A percentile compares a stretch with the other conserved stretches of the same genome.
These are phyloP conservation scores for Heliornis fulica DNA, from an alignment of 2,113 vertebrate genomes.

Conservation along the genomic window DNA sequence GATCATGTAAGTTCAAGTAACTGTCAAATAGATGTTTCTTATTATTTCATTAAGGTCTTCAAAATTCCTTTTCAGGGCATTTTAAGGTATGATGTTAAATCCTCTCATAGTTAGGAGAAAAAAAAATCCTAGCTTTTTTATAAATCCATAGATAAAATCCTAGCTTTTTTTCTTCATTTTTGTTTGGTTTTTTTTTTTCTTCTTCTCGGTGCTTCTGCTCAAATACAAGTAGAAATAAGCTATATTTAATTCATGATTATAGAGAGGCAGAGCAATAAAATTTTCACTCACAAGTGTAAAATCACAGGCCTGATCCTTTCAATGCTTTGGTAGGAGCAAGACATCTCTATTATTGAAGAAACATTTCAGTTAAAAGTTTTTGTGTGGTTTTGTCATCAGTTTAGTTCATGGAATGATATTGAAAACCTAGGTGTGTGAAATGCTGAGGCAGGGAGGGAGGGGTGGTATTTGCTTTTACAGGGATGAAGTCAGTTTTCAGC, in stretches of 20 bases:
- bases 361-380: neutral
- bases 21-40: neutral
- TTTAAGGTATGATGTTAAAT: neutral
- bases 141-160: too few relatives aligned
- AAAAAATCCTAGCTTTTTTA: neutral
- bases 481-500: neutral
- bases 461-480: neutral
- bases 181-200: neutral
- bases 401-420: neutral
- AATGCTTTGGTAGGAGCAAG: neutral
- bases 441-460: neutral
- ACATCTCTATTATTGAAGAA: neutral
- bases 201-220: neutral
- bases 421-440: neutral
- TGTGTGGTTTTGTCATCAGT: neutral
- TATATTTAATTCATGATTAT: neutral
- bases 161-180: neutral
- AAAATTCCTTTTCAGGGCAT: neutral
- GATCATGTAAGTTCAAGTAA: neutral
- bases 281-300: neutral
- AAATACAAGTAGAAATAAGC: neutral
- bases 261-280: neutral
- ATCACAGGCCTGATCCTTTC: neutral
- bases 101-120: neutral
- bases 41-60: neutral